Conservation (phyloP, 92 coral and sea anemone genomes). For the Siderastrea siderea region DNA sequence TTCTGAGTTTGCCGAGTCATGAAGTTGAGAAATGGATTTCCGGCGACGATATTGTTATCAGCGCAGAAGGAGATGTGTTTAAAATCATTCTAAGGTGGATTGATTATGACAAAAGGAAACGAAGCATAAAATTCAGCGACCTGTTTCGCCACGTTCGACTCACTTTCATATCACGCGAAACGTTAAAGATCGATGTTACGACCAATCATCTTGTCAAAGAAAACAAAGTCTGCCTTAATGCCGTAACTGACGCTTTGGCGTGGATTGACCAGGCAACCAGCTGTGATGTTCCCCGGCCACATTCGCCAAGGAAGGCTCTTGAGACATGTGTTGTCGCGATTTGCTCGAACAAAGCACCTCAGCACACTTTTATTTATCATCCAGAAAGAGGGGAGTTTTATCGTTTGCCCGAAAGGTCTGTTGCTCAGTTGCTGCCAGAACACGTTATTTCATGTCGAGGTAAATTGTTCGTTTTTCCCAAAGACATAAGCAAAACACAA, state of each 20-base stretch:
- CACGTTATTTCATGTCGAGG: slow-evolving; percentile 4
- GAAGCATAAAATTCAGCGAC: slow-evolving; percentile 14
- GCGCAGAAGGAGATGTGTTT: slow-evolving; percentile 12
- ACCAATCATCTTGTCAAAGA: slow-evolving; percentile 2
- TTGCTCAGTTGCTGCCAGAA: not conserved
- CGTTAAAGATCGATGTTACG: not conserved
- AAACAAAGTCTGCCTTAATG: not conserved
- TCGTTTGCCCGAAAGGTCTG: not conserved
- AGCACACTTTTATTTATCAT: not conserved
- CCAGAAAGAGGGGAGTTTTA: slow-evolving; percentile 1
- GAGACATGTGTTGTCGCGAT: not conserved
- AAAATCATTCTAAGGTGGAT: not conserved
- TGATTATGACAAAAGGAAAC: not conserved
- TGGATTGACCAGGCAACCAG: slow-evolving; percentile 5
- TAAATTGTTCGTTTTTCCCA: slow-evolving; percentile 3
- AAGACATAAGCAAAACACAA: not conserved
- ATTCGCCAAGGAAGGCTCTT: slow-evolving; percentile 6
- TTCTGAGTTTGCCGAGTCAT: slow-evolving; percentile 1
- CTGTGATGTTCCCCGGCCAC: slow-evolving; percentile 8
- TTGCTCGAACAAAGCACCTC: not conserved
- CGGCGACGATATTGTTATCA: not conserved
- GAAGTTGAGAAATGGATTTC: slow-evolving; percentile 21
- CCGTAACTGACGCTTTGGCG: not conserved
- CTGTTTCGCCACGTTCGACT: slow-evolving; percentile 21
- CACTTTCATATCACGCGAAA: slow-evolving; percentile 5